These are phyloP conservation scores for Tyrophagus putrescentiae DNA, from an alignment of 1,140 invertebrate species.

Conservation along the genomic window DNA sequence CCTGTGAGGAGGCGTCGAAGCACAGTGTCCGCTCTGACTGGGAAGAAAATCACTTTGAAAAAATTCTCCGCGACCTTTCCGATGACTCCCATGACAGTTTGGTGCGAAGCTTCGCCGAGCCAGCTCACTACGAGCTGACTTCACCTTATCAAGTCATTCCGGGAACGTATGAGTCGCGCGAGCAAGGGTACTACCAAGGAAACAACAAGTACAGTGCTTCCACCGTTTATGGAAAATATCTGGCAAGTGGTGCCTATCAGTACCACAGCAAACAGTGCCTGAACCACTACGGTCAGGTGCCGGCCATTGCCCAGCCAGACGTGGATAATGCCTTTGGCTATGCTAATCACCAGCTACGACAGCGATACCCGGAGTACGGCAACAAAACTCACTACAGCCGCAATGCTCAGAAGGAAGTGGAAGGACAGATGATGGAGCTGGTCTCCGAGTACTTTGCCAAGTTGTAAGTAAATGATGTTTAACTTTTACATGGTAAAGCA, in stretches of 20 bases:
- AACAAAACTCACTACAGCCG: background rate
- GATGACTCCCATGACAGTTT: background rate
- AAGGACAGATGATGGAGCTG: constrained; percentile 18
- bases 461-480: constrained; percentile 8
- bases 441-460: constrained; percentile 17
- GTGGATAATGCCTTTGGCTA: constrained; percentile 16
- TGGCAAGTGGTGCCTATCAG: constrained; percentile 1
- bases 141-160: constrained; percentile 16
- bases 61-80: background rate
- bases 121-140: background rate
- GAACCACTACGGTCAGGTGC: constrained; percentile 7
- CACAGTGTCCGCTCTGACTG: background rate
- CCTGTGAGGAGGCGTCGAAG: background rate
- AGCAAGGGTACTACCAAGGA: background rate
- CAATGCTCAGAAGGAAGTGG: constrained; percentile 15
- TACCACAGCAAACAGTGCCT: background rate
- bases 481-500: background rate
- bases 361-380: background rate
- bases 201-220: constrained; percentile 2
- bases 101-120: background rate
- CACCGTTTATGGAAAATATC: background rate
- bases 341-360: background rate
- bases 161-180: background rate
- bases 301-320: background rate
- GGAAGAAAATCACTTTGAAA: background rate